Conservation (phyloP, 2,113 vertebrate species). For the Nyctibius bracteatus region DNA sequence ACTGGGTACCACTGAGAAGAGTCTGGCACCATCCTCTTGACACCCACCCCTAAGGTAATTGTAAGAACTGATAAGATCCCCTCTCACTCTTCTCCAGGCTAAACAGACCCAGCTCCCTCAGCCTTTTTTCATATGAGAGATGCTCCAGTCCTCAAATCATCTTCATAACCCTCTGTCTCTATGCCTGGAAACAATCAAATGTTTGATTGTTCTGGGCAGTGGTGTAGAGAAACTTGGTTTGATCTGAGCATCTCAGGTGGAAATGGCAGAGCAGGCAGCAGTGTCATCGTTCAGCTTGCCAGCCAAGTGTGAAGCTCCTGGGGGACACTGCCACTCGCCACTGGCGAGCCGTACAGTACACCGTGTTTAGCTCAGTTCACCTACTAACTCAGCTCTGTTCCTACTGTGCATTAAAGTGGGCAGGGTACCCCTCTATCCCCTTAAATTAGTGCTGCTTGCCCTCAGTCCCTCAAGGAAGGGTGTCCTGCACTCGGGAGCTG, state of each 20-base stretch:
- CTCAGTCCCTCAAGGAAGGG: background rate
- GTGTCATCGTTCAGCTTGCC: background rate
- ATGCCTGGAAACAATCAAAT: background rate
- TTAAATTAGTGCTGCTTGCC: background rate
- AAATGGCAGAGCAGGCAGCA: background rate
- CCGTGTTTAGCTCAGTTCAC: background rate
- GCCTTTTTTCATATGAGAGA: too few relatives aligned
- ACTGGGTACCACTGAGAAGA: too few relatives aligned
- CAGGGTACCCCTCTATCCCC: background rate
- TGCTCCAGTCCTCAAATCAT: too few relatives aligned
- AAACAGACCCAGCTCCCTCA: too few relatives aligned
- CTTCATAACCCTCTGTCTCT: too few relatives aligned
- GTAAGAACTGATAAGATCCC: too few relatives aligned
- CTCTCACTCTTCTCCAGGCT: too few relatives aligned
- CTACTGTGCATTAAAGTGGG: background rate
- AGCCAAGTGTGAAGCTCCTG: background rate
- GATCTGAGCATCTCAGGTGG: background rate
- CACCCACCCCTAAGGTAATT: too few relatives aligned
- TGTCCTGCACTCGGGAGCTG: accelerated
- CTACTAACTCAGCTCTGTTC: background rate
- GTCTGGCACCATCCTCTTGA: too few relatives aligned
- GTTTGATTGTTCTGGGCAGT: background rate
- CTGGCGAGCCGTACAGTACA: background rate
- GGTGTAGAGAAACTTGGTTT: background rate
- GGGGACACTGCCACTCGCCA: background rate